Evolutionary conservation across 2,797 vertebrate genomes (phyloP).

Genomic region (Anguilla megastoma): DNA sequence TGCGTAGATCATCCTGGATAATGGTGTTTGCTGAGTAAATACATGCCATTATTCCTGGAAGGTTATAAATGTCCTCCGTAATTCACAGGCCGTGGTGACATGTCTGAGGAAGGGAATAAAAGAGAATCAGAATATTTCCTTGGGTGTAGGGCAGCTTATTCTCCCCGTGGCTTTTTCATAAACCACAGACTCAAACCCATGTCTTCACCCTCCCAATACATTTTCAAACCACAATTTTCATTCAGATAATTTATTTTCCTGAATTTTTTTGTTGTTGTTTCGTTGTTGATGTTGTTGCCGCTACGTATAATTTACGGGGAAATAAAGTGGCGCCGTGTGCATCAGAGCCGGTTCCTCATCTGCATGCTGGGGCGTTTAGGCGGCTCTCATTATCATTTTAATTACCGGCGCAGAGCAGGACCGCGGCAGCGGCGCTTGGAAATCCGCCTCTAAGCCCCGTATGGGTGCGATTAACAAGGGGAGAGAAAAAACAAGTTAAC

Average conservation of each 20-base stretch:
- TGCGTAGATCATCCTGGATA: background rate
- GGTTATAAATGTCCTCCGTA: background rate
- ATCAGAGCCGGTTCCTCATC: slow-evolving; percentile 24
- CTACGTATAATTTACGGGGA: slow-evolving; percentile 13
- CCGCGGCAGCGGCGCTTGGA: slow-evolving; percentile 18
- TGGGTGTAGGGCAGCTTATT: background rate
- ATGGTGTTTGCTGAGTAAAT: background rate
- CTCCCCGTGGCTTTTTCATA: background rate
- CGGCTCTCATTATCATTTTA: slow-evolving; percentile 45
- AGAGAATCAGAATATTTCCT: background rate
- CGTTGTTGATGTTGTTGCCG: background rate
- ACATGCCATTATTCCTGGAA: background rate
- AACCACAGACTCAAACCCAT: background rate
- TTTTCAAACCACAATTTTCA: background rate
- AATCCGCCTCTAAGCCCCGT: slow-evolving; percentile 35
- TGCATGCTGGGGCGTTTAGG: slow-evolving; percentile 34
- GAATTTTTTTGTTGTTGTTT: background rate
- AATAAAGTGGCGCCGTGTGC: background rate
- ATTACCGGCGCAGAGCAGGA: slow-evolving; percentile 35
- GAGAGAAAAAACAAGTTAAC: slow-evolving; percentile 29
- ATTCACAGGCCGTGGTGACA: background rate
- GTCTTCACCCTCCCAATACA: background rate
- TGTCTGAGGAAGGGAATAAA: background rate
- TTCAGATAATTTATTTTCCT: background rate
- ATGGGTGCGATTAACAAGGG: slow-evolving; percentile 40